A percentile compares a stretch with the other conserved stretches of the same genome.
Evolutionary conservation across 2,113 vertebrate genomes (phyloP).

Genomic region (Phyllostomus discolor): DNA sequence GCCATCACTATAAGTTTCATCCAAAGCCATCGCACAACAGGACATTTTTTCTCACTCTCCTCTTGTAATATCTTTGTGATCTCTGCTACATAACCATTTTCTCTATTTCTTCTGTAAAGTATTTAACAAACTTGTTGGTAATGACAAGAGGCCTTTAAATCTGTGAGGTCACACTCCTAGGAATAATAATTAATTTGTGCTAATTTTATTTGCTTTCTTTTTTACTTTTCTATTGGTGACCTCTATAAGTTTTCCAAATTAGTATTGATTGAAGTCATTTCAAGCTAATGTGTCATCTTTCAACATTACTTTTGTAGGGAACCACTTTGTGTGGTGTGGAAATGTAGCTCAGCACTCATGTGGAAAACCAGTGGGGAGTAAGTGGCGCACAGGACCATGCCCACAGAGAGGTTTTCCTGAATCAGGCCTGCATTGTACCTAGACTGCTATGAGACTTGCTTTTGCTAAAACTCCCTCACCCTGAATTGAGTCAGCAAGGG

Average conservation of each 20-base stretch:
- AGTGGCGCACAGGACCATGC: too few species aligned
- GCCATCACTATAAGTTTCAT: background rate
- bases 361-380: too few species aligned
- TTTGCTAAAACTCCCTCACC: too few species aligned
- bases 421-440: too few species aligned
- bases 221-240: background rate
- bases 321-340: too few species aligned
- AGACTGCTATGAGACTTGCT: too few species aligned
- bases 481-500: too few species aligned
- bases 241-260: constrained; percentile 20
- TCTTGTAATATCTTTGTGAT: background rate
- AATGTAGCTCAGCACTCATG: too few species aligned
- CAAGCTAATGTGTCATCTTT: background rate
- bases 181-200: constrained; percentile 27
- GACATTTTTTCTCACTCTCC: background rate
- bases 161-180: background rate
- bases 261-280: constrained; percentile 34
- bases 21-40: background rate
- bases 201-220: constrained; percentile 40
- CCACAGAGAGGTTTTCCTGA: too few species aligned
- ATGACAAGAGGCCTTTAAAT: background rate
- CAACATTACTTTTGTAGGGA: background rate
- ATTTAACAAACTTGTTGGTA: background rate
- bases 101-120: background rate
- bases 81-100: background rate